Evolutionary conservation across 2,797 vertebrate genomes (phyloP).

Genomic region (Falco novaeseelandiae): DNA sequence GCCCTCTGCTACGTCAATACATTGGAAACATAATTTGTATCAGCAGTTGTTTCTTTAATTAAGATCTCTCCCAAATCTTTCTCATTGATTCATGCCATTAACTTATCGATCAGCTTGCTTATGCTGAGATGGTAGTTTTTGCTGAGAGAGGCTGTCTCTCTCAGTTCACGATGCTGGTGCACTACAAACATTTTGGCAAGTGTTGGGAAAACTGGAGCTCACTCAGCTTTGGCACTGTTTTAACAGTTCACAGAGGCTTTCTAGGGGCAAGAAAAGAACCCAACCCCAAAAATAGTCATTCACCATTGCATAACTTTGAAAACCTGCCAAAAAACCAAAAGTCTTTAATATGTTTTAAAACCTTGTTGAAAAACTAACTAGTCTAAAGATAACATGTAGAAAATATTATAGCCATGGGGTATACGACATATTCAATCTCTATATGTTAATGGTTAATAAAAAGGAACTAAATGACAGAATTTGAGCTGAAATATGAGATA

Average conservation of each 20-base stretch:
- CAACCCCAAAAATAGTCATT: neutral
- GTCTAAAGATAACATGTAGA: neutral
- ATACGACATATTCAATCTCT: neutral
- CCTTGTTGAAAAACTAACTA: neutral
- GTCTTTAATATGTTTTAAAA: neutral
- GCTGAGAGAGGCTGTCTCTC: constrained; percentile 46
- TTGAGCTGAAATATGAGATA: neutral
- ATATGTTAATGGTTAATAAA: neutral
- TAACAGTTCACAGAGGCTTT: neutral
- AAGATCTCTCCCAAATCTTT: constrained; percentile 91
- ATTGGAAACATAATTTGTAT: constrained; percentile 95
- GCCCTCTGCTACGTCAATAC: constrained; percentile 81
- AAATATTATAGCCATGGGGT: neutral
- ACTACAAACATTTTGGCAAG: neutral
- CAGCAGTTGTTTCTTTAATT: constrained; percentile 97
- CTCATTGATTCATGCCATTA: constrained; percentile 90
- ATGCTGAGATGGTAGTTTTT: constrained; percentile 84
- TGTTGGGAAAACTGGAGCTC: neutral
- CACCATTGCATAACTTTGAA: neutral
- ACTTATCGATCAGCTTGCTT: constrained; percentile 84
- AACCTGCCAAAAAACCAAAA: neutral
- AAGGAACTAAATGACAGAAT: neutral
- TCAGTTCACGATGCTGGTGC: neutral
- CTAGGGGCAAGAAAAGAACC: neutral
- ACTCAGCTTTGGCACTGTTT: neutral